Evolutionary conservation across 1,140 invertebrate species (phyloP), one percentile per base, ranked within the genome.

Genomic region (Oncopeltus fasciatus): DNA sequence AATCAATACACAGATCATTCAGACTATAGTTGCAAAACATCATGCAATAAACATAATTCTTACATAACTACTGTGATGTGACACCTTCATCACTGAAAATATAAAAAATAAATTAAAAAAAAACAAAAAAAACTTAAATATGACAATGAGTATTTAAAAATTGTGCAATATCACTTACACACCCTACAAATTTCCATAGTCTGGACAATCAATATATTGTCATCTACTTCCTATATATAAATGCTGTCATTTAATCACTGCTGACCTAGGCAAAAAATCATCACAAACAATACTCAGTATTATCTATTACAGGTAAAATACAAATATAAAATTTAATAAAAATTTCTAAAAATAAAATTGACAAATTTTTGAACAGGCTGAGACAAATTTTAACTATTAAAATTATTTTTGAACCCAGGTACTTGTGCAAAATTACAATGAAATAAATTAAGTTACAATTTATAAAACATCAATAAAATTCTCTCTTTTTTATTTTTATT

Each of bases 401-500:
- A 46, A n/a, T 18, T 53, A 18, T 24, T 26, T 26, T 14, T 24
- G 24, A 53, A 53, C 49, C 49, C 49, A 53, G 49, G 49, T 53
- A 53, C 49, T 53, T 53, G 49, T 53, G 49, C 49, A 53, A 53
- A 24, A 53, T 38, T 53, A 53, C 49, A 27, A 53, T 24, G 26
- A 53, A 53, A 53, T 53, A 53, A 53, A 53, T 53, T 49, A 26
- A 53, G 20, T 53, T 38, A 38, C 24, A 53, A 14, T 53, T 51
- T 53, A 53, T 53, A 53, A 53, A 53, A 53, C 49, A 26, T 53
- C 26, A 53, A 53, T 53, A 53, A 53, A 53, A 53, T 38, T 38
- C 31, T 38, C 31, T 38, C 14, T 46, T 46, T 46, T 46, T 4
- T n/a, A n/a, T 46, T 46, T 46, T 44, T 44, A 16, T 44, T 44